Percentiles rank a stretch among this genome's conserved stretches.
phyloP scores from a whole-genome alignment of 2,113 vertebrate genomes.

The Dromas ardeola region DNA sequence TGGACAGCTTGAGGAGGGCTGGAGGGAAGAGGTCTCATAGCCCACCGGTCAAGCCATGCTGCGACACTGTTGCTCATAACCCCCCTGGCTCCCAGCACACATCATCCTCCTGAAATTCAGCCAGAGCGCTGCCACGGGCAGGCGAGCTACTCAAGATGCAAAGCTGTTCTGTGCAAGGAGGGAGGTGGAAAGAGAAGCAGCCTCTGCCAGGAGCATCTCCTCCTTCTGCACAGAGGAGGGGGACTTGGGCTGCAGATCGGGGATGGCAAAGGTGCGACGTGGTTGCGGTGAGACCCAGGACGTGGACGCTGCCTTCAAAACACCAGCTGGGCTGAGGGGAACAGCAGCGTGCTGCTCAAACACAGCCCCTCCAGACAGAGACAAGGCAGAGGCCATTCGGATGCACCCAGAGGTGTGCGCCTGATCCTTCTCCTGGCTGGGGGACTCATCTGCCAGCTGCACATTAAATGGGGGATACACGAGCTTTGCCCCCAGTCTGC shows the following conservation, averaged over 20 bases:
- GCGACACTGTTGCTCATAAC: neutral
- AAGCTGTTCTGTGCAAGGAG: neutral
- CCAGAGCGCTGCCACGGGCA: rapidly evolving
- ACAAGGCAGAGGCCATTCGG: neutral
- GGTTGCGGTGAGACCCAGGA: neutral
- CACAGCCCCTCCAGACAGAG: neutral
- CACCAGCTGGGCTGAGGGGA: rapidly evolving
- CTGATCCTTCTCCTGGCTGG: neutral
- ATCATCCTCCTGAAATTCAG: neutral
- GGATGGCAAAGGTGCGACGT: neutral
- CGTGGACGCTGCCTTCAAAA: rapidly evolving
- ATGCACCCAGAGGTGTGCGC: rapidly evolving
- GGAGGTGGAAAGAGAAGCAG: neutral
- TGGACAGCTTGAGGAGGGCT: neutral
- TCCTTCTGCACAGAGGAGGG: neutral
- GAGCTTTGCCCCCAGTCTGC: neutral
- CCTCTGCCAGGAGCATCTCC: neutral
- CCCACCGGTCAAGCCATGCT: neutral
- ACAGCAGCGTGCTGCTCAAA: neutral
- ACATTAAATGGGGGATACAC: neutral
- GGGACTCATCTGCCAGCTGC: neutral
- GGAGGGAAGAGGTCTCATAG: neutral
- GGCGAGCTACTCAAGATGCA: neutral
- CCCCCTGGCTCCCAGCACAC: rapidly evolving
- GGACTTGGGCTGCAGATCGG: neutral